Base-by-base conservation (phyloP, 2,113 vertebrate species). In the Gnathonemus echidnorhynchus region DNA sequence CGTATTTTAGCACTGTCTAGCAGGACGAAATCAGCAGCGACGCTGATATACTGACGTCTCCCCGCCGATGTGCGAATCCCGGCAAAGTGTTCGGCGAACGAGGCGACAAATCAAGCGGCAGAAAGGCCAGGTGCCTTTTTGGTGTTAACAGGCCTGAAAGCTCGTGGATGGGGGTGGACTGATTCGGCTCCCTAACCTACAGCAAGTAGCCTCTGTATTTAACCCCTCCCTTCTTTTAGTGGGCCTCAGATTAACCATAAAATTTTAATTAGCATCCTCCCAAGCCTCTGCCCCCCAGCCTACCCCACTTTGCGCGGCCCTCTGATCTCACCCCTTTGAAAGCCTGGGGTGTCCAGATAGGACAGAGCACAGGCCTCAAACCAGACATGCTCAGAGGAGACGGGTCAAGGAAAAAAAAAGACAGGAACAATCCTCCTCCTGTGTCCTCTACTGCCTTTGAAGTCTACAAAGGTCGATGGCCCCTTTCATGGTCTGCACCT, bases 171-270 rank as follows among this genome's bases (percentile, higher is more conserved):
- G n/a, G n/a, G 42, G 35, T 21, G 35, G 42, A 31, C 35, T 62
- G 15, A 84, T 86, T 86, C 39, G 17, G 3, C 86, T 27, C 27
- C 15, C 50, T 50, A 19, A 52, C 86, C 49, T 21, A 35, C 87
- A 27, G 8, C 35, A 24, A n/a, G 39, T 24, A 15, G 48, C 27
- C 48, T 39, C 31, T 21, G 49, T 50, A 66, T 56, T 58, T 84
- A 56, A 84, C 24, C 91, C 84, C 91, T 91, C 88, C 88, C 90
- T 39, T 90, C 91, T 90, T 93, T 91, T 94, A 94, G 95, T 95
- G 93, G 92, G 94, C 94, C 95, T 94, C 94, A 95, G 96, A 95
- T 96, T 93, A 92, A 92, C 95, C 95, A 96, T 96, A 95, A 96
- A 96, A 95, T 91, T 96, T 96, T 96, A 95, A 96, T 96, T 95